Base-by-base conservation (phyloP, 2,888 invertebrate genomes). In the Thera britannica region DNA sequence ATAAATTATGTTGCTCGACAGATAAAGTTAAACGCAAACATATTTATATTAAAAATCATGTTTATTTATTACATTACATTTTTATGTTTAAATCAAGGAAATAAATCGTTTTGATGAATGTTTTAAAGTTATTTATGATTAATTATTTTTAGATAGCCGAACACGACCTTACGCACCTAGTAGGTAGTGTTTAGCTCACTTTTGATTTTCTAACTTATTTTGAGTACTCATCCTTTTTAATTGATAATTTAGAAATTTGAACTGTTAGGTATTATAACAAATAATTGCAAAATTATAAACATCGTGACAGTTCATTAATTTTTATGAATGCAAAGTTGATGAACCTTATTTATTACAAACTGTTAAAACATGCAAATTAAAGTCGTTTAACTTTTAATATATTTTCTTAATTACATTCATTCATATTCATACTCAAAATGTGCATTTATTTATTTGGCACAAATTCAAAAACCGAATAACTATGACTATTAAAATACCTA, bases 241-340 rank as follows among this genome's bases (percentile, higher is more conserved):
- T 23, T 23, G 23, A 23, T 23, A 38, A 5, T 38, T 38, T 38
- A 38, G 38, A 38, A 6, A 6, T 38, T 38, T 38, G 38, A 38
- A 38, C 38, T 5, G 3, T 1, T 38, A 38, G 3, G 38, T 38
- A 46, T 9, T 46, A 9, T 46, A 44, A 51, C 34, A 9, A 34
- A 52, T 51, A 51, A 49, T 54, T 48, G 62, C 41, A 2, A 58
- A 64, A 52, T 38, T 49, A 44, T 68, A 70, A 69, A 59, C 62
- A 65, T 67, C 68, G 66, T 62, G 58, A 61, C 58, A 23, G 63
- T 44, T 66, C 76, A 71, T 76, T 72, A 75, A 74, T 67, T 74
- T 73, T 72, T 73, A 72, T 70, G 64, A 62, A 49, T 67, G 58
- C 67, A 63, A 67, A 67, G 62, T 62, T 70, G 68, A 68, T 67